Conservation (phyloP, 2,113 vertebrate species). For the Otus sunia region DNA sequence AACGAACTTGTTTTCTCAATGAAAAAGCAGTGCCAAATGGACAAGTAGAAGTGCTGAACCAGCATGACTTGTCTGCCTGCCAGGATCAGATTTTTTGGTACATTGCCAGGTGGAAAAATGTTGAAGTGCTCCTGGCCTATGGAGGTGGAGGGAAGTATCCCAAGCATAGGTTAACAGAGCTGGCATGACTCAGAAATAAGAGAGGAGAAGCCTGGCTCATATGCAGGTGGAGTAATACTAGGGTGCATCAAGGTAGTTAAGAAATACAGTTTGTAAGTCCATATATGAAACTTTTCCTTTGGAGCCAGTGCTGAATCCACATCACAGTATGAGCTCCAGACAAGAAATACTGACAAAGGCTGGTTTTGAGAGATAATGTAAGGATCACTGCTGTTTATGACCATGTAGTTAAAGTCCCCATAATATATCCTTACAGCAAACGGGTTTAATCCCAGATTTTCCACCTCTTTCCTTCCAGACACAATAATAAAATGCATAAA, state of each 20-base stretch:
- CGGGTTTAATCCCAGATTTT: neutral
- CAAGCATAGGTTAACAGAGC: neutral
- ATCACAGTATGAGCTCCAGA: neutral
- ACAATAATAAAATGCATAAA: neutral
- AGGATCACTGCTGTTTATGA: neutral
- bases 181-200: neutral
- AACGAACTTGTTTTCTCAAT: neutral
- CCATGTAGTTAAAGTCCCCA: neutral
- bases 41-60: slow-evolving; percentile 18
- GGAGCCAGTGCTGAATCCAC: neutral
- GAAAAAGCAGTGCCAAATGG: slow-evolving; percentile 17
- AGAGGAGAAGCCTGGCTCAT: neutral
- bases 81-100: slow-evolving; percentile 4
- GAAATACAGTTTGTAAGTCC: neutral
- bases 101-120: slow-evolving; percentile 14
- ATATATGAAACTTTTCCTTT: neutral
- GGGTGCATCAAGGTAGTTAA: neutral
- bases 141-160: neutral
- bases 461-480: neutral
- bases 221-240: neutral
- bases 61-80: neutral
- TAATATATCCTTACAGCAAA: neutral
- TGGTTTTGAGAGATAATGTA: neutral
- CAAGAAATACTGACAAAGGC: neutral
- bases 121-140: neutral